These are phyloP conservation scores for Egretta garzetta DNA, from an alignment of 2,113 vertebrate genomes.

Conservation along the genomic window DNA sequence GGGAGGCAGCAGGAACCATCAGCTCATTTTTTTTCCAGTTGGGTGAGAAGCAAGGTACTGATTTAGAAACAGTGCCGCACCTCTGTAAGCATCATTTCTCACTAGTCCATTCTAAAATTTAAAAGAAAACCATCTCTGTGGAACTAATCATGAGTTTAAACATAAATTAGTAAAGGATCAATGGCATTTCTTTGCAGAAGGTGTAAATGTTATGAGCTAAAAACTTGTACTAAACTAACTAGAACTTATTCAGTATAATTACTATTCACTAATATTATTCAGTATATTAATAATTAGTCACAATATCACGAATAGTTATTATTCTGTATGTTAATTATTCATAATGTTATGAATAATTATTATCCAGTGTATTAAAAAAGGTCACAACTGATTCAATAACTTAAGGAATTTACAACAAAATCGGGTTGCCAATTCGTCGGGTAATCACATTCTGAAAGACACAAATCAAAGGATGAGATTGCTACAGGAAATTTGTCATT, in stretches of 20 bases:
- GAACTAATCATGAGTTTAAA: neutral
- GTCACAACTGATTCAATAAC: neutral
- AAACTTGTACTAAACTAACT: neutral
- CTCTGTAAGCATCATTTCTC: neutral
- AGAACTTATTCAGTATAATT: neutral
- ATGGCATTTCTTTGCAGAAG: neutral
- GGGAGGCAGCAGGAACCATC: neutral
- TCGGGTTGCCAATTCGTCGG: neutral
- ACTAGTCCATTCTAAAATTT: neutral
- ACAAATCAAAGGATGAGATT: neutral
- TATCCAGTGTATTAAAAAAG: neutral
- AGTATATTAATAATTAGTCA: too few species aligned
- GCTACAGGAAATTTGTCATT: neutral
- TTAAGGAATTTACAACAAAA: neutral
- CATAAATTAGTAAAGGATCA: neutral
- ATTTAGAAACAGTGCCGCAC: neutral
- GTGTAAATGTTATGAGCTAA: neutral
- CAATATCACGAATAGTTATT: too few species aligned
- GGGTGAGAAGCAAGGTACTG: neutral
- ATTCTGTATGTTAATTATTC: too few species aligned
- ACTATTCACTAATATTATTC: too few species aligned
- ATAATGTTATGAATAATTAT: too few species aligned
- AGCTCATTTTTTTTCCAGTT: neutral
- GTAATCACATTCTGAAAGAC: neutral
- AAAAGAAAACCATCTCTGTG: neutral